These are phyloP conservation scores for Limnephilus lunatus DNA, from an alignment of 2,888 invertebrate genomes.

Conservation along the genomic window DNA sequence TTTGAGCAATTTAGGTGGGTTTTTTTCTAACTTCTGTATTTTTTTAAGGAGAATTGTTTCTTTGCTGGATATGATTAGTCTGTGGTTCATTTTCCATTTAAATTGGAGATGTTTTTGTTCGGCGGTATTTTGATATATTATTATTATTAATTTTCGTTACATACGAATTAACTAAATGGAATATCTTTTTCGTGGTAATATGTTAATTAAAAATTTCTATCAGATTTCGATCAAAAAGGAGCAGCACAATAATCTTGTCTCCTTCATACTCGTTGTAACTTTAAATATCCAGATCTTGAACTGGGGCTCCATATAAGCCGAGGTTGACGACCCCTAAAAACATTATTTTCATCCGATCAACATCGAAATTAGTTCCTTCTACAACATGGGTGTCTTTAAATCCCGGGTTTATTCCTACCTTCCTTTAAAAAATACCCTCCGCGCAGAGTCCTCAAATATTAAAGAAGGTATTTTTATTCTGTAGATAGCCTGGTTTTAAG, in stretches of 20 bases:
- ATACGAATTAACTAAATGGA: too few relatives aligned
- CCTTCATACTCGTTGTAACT: neutral
- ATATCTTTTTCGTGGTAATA: neutral
- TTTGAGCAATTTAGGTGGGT: neutral
- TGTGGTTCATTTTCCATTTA: neutral
- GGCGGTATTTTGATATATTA: neutral
- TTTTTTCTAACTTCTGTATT: neutral
- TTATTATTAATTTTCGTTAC: too few relatives aligned
- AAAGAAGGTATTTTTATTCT: too few relatives aligned
- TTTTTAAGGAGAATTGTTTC: neutral
- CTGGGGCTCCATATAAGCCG: neutral
- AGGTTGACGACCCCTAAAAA: neutral
- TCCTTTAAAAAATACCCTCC: too few relatives aligned
- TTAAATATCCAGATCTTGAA: neutral
- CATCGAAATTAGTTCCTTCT: neutral
- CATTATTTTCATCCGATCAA: neutral
- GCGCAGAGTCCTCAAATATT: too few relatives aligned
- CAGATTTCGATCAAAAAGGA: neutral
- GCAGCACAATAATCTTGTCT: neutral
- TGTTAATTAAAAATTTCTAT: neutral
- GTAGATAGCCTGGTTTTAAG: too few relatives aligned
- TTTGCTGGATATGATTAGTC: neutral
- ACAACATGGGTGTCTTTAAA: neutral
- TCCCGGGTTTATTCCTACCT: neutral
- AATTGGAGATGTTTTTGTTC: neutral